Evolutionary conservation across 1,140 invertebrate species (phyloP), one percentile per base, ranked within the genome.

Genomic region (Dreissena polymorpha): DNA sequence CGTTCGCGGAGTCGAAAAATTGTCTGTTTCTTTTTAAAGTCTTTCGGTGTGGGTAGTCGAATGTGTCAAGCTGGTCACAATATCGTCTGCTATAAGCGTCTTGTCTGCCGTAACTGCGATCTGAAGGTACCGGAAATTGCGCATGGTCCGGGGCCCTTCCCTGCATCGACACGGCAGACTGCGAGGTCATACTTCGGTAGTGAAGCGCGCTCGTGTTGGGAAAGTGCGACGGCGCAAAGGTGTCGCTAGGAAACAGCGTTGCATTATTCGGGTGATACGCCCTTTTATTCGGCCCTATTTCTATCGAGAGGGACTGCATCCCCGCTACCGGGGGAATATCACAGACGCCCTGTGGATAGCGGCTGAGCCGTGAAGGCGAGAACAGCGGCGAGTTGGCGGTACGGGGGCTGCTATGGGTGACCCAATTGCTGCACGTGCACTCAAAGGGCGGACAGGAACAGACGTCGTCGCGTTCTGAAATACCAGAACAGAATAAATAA

Each of bases 361-460:
- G 73, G n/a, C 68, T 80, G n/a, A 75, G 83, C 51, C 69, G 49
- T 64, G 79, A 79, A 18, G 76, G 51, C 5, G 75, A 53, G 23
- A 83, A 65, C 14, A 69, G 85, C 51, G 71, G 81, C 6, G 75
- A 69, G 65, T 72, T 84, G 21, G 84, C 86, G 57, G 83, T 67
- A 23, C 63, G 74, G 21, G 83, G 76, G 53, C 75, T 76, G 27
- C 50, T 68, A 25, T 87, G 76, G 14, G 78, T 72, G 60, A 72
- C 57, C 72, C 85, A 77, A 18, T 76, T 68, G 23, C 90, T 78
- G 81, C 92, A 93, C 0, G 89, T 89, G 64, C 92, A 93, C 84
- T 93, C 92, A 78, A 93, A 93, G 0, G 92, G 92, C n/a, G 92
- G 91, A 85, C 92, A 93, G 16, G 92, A 93, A 86, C 92, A 93